Evolutionary conservation across 2,113 vertebrate species (phyloP), one percentile per base, ranked within the genome.

Genomic region (Narcine bancroftii): DNA sequence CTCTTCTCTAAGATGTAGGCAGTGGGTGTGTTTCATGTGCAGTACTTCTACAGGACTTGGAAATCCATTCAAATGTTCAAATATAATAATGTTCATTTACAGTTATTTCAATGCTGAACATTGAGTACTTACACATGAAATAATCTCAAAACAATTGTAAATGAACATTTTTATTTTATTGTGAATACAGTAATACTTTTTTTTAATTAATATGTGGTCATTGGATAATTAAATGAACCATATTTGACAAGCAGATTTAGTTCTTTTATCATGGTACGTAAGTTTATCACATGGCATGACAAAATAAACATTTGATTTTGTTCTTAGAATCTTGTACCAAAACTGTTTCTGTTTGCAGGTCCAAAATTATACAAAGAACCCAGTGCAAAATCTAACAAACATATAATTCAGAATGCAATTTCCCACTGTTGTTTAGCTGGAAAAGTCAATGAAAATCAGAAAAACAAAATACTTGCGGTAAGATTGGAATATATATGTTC

Each of bases 401-500:
- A 99, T 93, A 99, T 99, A 45, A 98, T 99, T 94, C 98, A 99
- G 93, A 99, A 99, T 92, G 99, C 98, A 0, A 94, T 99, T 93
- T 96, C 98, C 81, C 97, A 99, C 94, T 99, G 99, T 96, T 99
- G 99, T 95, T 95, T 99, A 94, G 99, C 99, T 93, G 99, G 99
- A 92, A 99, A 98, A 95, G 99, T 99, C 93, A 99, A 99, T 77
- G 98, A 99, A 96, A 97, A 97, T 91, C 99, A 98, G 94, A 99
- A 99, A 96, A 99, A 98, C 94, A 99, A 98, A 94, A 99, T 99
- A 94, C 93, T 99, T 93, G 98, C 99, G 98, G 99, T 99, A 96
- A 97, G 94, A 76, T 6, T 11, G 66, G 21, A 24, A 69, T 91
- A 47, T 60, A 13, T 47, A 21, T 47, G 36, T 17, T 17, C 50